These are phyloP conservation scores for Volucella zonaria DNA, from an alignment of 2,888 invertebrate species.

Conservation along the genomic window DNA sequence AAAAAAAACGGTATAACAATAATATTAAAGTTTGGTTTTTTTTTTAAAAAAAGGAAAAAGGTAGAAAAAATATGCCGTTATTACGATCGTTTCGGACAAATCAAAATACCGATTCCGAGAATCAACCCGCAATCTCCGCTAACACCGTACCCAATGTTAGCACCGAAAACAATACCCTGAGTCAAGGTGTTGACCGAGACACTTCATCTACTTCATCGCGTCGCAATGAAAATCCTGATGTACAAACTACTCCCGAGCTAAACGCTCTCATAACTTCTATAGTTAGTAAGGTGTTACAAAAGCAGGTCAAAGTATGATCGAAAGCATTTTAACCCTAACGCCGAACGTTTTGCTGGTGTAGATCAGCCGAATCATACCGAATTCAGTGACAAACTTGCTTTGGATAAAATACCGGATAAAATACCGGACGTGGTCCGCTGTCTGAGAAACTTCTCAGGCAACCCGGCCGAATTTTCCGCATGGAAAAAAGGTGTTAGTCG, in stretches of 20 bases:
- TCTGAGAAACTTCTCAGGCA: conserved; percentile 14
- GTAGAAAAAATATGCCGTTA: not conserved
- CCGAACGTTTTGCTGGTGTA: conserved; percentile 7
- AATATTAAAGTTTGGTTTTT: conserved; percentile 4
- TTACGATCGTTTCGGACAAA: not conserved
- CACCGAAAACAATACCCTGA: not conserved
- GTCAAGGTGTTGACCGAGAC: not conserved
- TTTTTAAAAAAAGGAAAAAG: too few relatives aligned
- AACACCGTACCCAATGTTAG: conserved; percentile 1
- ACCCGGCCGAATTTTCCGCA: conserved; percentile 12
- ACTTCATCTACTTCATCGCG: not conserved
- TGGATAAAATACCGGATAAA: too few relatives aligned
- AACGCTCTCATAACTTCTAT: conserved; percentile 6
- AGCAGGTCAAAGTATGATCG: conserved; percentile 4
- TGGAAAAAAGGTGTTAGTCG: conserved; percentile 38
- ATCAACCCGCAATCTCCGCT: not conserved
- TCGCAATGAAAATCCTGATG: not conserved
- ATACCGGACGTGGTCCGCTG: not conserved
- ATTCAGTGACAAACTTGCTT: too few relatives aligned
- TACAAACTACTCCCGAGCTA: not conserved
- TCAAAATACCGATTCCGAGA: conserved; percentile 12
- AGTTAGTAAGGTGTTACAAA: not conserved
- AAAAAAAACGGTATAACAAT: conserved; percentile 1
- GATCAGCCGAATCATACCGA: not conserved
- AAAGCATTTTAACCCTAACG: conserved; percentile 8